A percentile compares a stretch with the other conserved stretches of the same genome.
Conservation (phyloP, 2,113 vertebrate species). For the Ascaphus truei region DNA sequence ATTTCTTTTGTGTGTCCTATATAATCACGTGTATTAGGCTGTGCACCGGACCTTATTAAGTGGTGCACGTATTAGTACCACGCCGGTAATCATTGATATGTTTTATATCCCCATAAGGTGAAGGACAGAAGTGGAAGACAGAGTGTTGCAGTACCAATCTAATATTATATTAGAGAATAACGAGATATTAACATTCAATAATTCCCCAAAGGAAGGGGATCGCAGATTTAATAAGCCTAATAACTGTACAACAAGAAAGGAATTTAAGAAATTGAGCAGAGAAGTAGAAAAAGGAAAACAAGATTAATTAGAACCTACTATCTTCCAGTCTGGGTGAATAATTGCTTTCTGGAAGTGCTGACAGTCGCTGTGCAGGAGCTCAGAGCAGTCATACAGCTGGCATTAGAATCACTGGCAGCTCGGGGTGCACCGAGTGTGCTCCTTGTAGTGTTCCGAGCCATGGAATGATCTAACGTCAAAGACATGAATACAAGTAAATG, state of each 20-base stretch:
- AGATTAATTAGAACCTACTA: constrained; percentile 53
- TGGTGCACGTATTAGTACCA: too few species aligned
- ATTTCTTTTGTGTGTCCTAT: too few species aligned
- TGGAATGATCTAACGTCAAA: constrained; percentile 45
- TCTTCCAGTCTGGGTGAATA: constrained; percentile 74
- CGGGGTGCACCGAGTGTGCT: constrained; percentile 56
- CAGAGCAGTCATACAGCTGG: constrained; percentile 62
- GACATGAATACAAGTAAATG: neutral
- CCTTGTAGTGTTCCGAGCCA: constrained; percentile 45
- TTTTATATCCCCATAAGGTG: too few species aligned
- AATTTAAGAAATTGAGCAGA: neutral
- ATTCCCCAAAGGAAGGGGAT: neutral
- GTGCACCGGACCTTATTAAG: too few species aligned
- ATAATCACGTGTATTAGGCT: too few species aligned
- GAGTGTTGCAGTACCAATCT: too few species aligned
- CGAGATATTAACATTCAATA: too few species aligned
- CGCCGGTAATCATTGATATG: too few species aligned
- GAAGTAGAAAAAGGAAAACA: constrained; percentile 13
- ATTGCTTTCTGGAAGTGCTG: constrained; percentile 45
- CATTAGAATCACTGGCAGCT: constrained; percentile 58
- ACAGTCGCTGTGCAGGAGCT: constrained; percentile 59
- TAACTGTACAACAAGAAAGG: neutral
- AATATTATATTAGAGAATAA: too few species aligned
- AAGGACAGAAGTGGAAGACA: too few species aligned
- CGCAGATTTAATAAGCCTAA: constrained; percentile 3